These are phyloP conservation scores for Sebastes goodei DNA, from an alignment of 2,797 vertebrate genomes.

Conservation along the genomic window DNA sequence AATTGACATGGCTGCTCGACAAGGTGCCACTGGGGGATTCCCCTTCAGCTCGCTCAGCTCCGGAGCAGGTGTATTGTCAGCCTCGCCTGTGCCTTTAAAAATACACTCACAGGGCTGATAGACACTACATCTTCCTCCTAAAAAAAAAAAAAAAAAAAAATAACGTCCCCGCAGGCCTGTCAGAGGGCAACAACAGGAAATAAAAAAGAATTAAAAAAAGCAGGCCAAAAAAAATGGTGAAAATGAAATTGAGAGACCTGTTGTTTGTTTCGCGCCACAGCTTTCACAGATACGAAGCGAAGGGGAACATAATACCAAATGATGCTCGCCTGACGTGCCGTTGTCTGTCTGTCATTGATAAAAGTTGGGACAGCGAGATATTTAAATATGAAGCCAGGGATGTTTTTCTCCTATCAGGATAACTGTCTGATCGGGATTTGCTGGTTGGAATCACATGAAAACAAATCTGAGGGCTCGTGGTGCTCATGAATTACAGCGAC, in stretches of 20 bases:
- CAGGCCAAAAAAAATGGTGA: constrained; percentile 13
- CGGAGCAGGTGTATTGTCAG: constrained; percentile 68
- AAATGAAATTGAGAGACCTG: constrained; percentile 43
- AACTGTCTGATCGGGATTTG: constrained; percentile 83
- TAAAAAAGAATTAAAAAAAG: constrained; percentile 14
- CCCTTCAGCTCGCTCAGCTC: constrained; percentile 58
- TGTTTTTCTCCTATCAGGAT: constrained; percentile 77
- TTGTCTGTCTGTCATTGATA: constrained; percentile 86
- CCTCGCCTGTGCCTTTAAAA: constrained; percentile 68
- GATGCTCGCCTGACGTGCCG: constrained; percentile 75
- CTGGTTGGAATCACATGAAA: constrained; percentile 77
- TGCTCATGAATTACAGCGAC: constrained; percentile 58
- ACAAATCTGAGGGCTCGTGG: constrained; percentile 69
- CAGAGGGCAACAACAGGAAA: constrained; percentile 61
- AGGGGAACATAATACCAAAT: constrained; percentile 76
- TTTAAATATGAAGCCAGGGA: constrained; percentile 70
- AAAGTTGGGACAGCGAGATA: constrained; percentile 76
- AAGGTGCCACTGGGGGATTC: constrained; percentile 76
- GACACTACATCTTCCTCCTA: constrained; percentile 38
- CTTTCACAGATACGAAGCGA: constrained; percentile 53
- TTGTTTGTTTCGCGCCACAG: constrained; percentile 58
- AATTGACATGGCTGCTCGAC: constrained; percentile 78
- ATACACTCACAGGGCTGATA: constrained; percentile 60
- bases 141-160: constrained; percentile 40
- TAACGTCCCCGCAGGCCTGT: constrained; percentile 70